A percentile compares a stretch with the other conserved stretches of the same genome.
Conservation (phyloP, 2,797 vertebrate species). For the Oryzias sinensis region DNA sequence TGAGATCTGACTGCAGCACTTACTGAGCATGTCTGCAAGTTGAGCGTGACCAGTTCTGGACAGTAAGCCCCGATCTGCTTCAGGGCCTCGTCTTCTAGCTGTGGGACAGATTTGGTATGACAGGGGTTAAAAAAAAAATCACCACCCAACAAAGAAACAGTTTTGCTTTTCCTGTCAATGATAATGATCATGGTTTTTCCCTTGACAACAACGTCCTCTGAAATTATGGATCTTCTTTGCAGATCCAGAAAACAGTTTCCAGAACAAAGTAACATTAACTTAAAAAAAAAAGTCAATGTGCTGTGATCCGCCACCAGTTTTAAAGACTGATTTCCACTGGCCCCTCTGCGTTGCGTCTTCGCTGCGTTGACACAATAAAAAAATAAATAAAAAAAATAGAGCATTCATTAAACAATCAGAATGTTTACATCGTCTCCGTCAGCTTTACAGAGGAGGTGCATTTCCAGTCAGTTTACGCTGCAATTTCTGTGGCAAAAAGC, state of each 20-base stretch:
- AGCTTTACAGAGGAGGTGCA: too few relatives aligned
- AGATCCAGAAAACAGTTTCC: neutral
- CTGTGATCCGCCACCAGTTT: too few relatives aligned
- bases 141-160: neutral
- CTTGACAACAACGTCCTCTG: slow-evolving; percentile 9
- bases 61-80: slow-evolving; percentile 94
- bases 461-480: too few relatives aligned
- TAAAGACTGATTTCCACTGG: too few relatives aligned
- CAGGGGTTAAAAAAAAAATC: neutral
- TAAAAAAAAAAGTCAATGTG: too few relatives aligned
- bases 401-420: too few relatives aligned
- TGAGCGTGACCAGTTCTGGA: slow-evolving; percentile 93
- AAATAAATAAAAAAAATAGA: too few relatives aligned
- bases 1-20: slow-evolving; percentile 55
- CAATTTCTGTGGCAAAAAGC: too few relatives aligned
- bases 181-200: neutral
- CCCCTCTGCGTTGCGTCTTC: too few relatives aligned
- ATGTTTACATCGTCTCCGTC: too few relatives aligned
- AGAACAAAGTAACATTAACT: too few relatives aligned
- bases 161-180: slow-evolving; percentile 5
- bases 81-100: slow-evolving; percentile 96
- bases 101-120: slow-evolving; percentile 11
- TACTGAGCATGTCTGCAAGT: slow-evolving; percentile 94
- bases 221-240: slow-evolving; percentile 7
- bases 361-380: too few relatives aligned